Evolutionary conservation across 2,888 invertebrate species (phyloP), one percentile per base, ranked within the genome.

Genomic region (Thecophora atra): DNA sequence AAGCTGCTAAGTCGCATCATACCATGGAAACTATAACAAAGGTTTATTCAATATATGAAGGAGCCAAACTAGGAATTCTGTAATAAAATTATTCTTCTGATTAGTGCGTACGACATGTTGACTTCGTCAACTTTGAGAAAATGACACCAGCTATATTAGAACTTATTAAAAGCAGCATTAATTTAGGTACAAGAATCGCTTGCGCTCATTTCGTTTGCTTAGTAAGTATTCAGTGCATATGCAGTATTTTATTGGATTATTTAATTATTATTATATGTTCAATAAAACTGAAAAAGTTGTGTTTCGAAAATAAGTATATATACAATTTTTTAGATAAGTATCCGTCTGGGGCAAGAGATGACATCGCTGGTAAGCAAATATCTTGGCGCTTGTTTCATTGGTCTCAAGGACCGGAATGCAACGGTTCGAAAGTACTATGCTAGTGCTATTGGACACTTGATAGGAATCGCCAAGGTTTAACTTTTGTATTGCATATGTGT

Each of bases 21-120:
- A 95, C 96, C 73, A 95, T 94, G 76, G 95, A 96, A 81, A 94
- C 95, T 3, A 92, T 96, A 51, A 91, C 93, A 58, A 93, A 94
- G 87, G 94, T 93, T 73, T 44, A 1, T 42, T 63, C 19, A 44
- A 44, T n/a, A 47, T n/a, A 54, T 42, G 21, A 28, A 68, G 6
- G 26, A 56, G 24, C 1, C 15, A 30, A 67, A 44, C 51, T 68
- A 58, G 13, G 15, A 11, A 58, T 58, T 17, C 37, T 37, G 6
- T 8, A 21, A 15, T 21, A 0, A 66, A 47, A 21, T 67, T 42
- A 5, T 70, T 37, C 21, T 66, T 21, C 3, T 19, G n/a, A 54
- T 67, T 72, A 90, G 89, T 91, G 91, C 78, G 88, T 91, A 44
- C 90, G 90, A 78, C 94, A 92, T 84, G 90, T 96, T 37, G 94